phyloP scores from a whole-genome alignment of 2,797 vertebrate species.

The Tolypeutes matacus region DNA sequence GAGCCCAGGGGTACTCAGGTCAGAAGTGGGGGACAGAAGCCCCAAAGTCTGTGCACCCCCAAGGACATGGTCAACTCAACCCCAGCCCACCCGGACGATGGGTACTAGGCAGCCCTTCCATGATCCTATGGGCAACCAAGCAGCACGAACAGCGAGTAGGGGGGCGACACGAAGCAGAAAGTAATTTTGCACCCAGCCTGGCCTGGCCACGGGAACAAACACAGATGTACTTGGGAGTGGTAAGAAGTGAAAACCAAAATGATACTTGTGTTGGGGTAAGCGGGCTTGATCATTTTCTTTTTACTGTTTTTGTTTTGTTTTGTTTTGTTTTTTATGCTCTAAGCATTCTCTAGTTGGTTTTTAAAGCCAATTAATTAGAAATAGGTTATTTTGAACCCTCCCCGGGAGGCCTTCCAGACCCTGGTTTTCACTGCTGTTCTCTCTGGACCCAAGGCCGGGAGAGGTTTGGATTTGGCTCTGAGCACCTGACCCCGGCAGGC shows the following conservation, averaged over 20 bases:
- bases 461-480: background rate
- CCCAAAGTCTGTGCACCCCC: background rate
- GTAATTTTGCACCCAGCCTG: background rate
- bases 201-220: rapidly evolving
- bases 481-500: background rate
- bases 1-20: background rate
- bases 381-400: background rate
- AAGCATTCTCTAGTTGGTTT: background rate
- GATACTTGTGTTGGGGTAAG: background rate
- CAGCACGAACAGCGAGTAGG: no score
- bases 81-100: background rate
- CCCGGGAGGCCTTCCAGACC: background rate
- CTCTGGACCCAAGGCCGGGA: background rate
- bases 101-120: background rate
- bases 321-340: background rate
- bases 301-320: background rate
- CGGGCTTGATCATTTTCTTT: background rate
- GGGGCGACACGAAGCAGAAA: background rate
- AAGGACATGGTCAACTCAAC: background rate
- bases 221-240: background rate
- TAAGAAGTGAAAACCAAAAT: background rate
- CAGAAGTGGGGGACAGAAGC: background rate
- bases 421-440: background rate
- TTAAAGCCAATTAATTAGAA: background rate
- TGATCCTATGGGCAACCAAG: rapidly evolving